Conservation (phyloP, 30 jellyfish, hydroid and myxozoan genomes). For the Pseudorhiza aurosa region DNA sequence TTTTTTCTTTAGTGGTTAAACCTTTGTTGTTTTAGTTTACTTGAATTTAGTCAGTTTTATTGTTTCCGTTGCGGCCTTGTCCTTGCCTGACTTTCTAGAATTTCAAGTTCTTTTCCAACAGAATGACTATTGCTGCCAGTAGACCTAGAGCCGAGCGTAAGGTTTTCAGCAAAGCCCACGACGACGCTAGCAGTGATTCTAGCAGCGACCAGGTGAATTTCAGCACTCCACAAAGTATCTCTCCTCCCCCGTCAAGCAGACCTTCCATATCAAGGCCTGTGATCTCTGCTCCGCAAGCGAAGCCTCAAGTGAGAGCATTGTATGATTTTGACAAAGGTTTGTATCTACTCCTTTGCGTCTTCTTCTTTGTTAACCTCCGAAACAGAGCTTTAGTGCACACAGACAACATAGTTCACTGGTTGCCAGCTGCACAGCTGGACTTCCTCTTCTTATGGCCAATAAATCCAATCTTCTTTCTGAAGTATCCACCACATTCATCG, state of each 20-base stretch:
- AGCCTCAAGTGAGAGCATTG: constrained; percentile 86
- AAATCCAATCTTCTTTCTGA: no score
- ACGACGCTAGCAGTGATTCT: constrained; percentile 70
- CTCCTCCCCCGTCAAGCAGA: constrained; percentile 68
- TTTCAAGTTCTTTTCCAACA: constrained; percentile 11
- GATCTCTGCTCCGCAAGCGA: constrained; percentile 52
- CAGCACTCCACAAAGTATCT: constrained; percentile 48
- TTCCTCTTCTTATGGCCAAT: no score
- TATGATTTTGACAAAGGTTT: constrained; percentile 96
- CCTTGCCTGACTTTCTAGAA: no score
- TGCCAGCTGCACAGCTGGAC: no score
- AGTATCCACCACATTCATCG: no score
- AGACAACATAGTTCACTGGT: no score
- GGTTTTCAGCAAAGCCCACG: constrained; percentile 56
- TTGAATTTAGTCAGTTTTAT: no score
- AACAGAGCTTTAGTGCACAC: no score
- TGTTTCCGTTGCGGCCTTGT: no score
- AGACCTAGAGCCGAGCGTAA: constrained; percentile 93
- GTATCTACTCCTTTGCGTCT: neutral
- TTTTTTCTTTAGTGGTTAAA: no score
- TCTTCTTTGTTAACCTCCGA: no score
- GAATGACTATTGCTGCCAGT: constrained; percentile 93
- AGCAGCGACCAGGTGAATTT: constrained; percentile 69
- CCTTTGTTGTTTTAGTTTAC: no score
- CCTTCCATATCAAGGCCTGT: constrained; percentile 49